These are phyloP conservation scores for Platyscapa corneri DNA, from an alignment of 1,140 invertebrate genomes.

Conservation along the genomic window DNA sequence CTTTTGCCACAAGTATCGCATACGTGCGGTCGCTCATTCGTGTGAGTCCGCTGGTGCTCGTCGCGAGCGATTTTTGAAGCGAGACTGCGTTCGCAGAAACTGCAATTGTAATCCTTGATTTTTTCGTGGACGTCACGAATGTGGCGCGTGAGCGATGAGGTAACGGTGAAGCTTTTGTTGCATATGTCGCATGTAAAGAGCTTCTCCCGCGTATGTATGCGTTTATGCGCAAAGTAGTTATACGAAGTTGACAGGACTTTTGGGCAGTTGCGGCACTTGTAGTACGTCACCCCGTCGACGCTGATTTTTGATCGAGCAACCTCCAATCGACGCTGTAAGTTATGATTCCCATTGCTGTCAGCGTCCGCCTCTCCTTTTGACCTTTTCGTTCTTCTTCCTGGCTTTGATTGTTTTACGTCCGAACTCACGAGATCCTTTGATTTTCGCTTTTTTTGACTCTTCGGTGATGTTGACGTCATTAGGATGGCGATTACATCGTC, in stretches of 20 bases:
- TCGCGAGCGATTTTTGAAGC: constrained; percentile 55
- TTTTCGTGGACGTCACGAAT: constrained; percentile 59
- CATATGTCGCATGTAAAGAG: constrained; percentile 40
- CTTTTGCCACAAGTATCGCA: constrained; percentile 81
- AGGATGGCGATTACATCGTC: constrained; percentile 38
- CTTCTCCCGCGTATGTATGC: constrained; percentile 56
- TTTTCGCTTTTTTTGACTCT: constrained; percentile 1
- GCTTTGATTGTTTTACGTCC: not conserved
- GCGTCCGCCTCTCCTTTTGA: not conserved
- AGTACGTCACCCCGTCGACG: constrained; percentile 62
- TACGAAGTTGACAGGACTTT: constrained; percentile 66
- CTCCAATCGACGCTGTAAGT: constrained; percentile 8
- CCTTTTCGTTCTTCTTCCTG: not conserved
- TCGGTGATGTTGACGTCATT: not conserved
- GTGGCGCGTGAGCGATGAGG: constrained; percentile 62
- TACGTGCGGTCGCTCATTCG: constrained; percentile 83
- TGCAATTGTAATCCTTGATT: constrained; percentile 62
- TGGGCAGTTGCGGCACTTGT: constrained; percentile 68
- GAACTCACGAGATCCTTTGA: not conserved
- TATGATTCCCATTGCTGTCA: not conserved
- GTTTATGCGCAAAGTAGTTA: constrained; percentile 69
- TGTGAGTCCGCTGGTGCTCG: constrained; percentile 68
- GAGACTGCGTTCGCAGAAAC: constrained; percentile 61
- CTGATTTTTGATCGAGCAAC: not conserved
- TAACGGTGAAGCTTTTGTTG: constrained; percentile 52